Conservation (phyloP, 2,113 vertebrate species). For the Eleginops maclovinus region DNA sequence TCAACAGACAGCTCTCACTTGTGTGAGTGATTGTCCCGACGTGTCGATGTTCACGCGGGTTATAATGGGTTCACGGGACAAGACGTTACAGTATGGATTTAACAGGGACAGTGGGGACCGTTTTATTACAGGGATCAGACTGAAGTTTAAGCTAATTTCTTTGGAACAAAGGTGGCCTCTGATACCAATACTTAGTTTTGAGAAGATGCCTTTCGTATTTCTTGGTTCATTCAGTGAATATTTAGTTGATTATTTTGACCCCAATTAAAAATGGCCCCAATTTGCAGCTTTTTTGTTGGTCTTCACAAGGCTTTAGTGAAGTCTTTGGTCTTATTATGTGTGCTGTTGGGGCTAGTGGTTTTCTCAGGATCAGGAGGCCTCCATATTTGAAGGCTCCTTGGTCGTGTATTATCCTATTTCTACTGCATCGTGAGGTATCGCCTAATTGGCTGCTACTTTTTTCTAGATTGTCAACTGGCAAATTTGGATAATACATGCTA, state of each 20-base stretch:
- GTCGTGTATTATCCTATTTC: too few species aligned
- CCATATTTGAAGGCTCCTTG: background rate
- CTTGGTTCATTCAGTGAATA: background rate
- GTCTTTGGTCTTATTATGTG: constrained; percentile 14
- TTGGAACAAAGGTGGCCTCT: background rate
- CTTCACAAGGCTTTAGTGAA: constrained; percentile 1
- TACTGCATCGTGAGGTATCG: too few species aligned
- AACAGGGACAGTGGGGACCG: constrained; percentile 28
- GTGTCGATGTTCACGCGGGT: constrained; percentile 53
- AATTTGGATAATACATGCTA: too few species aligned
- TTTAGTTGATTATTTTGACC: too few species aligned
- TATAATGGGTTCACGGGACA: constrained; percentile 54
- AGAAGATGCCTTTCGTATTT: background rate
- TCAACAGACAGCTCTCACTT: constrained; percentile 2
- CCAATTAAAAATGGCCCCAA: too few species aligned
- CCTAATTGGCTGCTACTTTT: too few species aligned
- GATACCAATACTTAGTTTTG: background rate
- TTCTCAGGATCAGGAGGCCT: background rate
- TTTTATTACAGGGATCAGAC: constrained; percentile 14
- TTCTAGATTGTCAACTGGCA: too few species aligned
- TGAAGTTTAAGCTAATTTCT: background rate
- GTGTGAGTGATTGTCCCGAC: constrained; percentile 52
- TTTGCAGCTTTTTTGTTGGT: background rate
- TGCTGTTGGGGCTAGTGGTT: constrained; percentile 3
- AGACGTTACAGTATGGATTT: constrained; percentile 44